Evolutionary conservation across 2,888 invertebrate genomes (phyloP), one percentile per base, ranked within the genome.

Genomic region (Plagodis dolabraria): DNA sequence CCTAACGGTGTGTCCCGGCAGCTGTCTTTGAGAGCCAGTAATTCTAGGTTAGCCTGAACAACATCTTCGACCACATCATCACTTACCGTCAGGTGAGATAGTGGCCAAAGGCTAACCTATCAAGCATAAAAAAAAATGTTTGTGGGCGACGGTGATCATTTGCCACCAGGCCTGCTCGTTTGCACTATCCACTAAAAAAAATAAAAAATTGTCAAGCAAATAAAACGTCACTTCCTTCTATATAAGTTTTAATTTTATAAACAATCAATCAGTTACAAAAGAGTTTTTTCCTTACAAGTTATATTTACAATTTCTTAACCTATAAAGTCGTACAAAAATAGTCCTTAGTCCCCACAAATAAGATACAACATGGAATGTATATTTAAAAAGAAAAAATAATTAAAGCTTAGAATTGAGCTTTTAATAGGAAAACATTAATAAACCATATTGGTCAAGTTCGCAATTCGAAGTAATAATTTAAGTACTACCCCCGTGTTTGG

Each of bases 261-360:
- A 85, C 80, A 72, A 75, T 77, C 33, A 22, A 46, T 79, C 83
- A 82, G 84, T 87, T 83, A 90, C 60, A 89, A 89, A 87, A 79
- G 36, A 61, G 65, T 57, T 47, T 75, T 55, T 47, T 70, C 58
- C 77, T 79, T 83, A 82, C 62, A 71, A 65, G 38, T 79, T 82
- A 70, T 89, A 89, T 89, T 81, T 89, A 89, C 88, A 88, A 71
- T 64, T 62, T 64, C 74, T 70, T 67, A 48, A 22, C 63, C 60
- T 71, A 77, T 75, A 22, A 71, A 76, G 70, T 79, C 76, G 67
- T 80, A 78, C 60, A 76, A 82, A 80, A 81, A 77, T 82, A 82
- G 75, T 62, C 61, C 63, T 64, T 60, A 62, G 33, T 55, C 63
- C 63, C 65, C 60, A 49, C 51, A 50, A 46, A 50, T 58, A 49